These are phyloP conservation scores for Tachina grossa DNA, from an alignment of 2,888 invertebrate species.

Conservation along the genomic window DNA sequence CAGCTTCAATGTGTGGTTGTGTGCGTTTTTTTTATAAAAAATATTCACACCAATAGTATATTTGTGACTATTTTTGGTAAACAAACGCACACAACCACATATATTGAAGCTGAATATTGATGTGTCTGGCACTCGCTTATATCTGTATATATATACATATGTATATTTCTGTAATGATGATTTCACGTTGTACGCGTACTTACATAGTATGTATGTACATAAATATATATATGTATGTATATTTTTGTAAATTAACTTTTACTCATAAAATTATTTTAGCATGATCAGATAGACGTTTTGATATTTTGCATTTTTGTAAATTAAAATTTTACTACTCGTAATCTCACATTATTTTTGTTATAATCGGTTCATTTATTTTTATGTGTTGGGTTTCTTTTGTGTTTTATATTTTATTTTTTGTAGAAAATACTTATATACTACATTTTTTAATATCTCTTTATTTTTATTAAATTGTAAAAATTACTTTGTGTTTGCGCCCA, in stretches of 20 bases:
- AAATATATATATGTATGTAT: neutral
- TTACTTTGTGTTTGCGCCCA: neutral
- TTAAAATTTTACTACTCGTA: neutral
- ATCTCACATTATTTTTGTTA: neutral
- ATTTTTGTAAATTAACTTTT: conserved; percentile 13
- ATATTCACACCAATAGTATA: too few relatives aligned
- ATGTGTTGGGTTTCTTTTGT: conserved; percentile 15
- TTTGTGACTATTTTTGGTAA: too few relatives aligned
- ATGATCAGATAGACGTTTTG: conserved; percentile 9
- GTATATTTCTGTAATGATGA: neutral
- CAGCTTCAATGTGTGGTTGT: too few relatives aligned
- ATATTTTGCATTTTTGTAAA: neutral
- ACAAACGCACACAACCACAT: too few relatives aligned
- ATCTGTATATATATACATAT: neutral
- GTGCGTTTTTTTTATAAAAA: too few relatives aligned
- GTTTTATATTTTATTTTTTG: conserved; percentile 5
- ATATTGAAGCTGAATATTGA: too few relatives aligned
- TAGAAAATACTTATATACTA: neutral
- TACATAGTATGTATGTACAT: neutral
- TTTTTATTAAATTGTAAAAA: conserved; percentile 15
- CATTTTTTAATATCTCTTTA: conserved; percentile 16
- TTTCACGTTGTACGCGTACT: neutral
- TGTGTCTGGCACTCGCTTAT: too few relatives aligned
- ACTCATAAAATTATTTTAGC: conserved; percentile 27
- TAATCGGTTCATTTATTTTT: conserved; percentile 20